Evolutionary conservation across 2,113 vertebrate genomes (phyloP), one percentile per base, ranked within the genome.

Genomic region (Xiphorhynchus elegans): DNA sequence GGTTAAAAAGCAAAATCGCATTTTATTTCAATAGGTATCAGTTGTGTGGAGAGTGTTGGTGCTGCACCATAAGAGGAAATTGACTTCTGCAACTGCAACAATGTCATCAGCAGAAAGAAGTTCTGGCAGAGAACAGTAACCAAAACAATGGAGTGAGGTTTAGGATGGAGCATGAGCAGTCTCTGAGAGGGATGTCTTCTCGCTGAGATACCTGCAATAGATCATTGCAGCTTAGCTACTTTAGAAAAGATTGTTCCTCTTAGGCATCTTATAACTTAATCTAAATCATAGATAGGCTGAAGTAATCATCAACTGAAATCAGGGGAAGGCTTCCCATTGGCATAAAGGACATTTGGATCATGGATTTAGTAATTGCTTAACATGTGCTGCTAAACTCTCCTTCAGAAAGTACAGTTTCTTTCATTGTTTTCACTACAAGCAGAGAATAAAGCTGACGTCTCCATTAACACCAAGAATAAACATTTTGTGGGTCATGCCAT

Each of bases 401-500:
- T 56, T 85, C 89, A 40, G 58, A 94, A 89, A 75, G 53, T 80
- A 4, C 87, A 17, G 76, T 94, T 77, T 62, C 44, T 89, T 85
- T 46, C 9, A 25, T 49, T 67, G 29, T 92, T 96, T 96, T 89
- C 52, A 52, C 72, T 81, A 49, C 39, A 56, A 88, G 89, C 63
- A 88, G 56, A 84, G 20, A 93, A 89, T 95, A 96, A 97, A 97
- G 88, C 84, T 81, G 79, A 74, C 13, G n/a, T 92, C 69, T 94
- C n/a, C 37, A 37, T 82, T 95, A 56, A 40, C 44, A 88, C 35
- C 75, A 79, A 76, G 55, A 95, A 95, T 79, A 95, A 97, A 91
- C 11, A 67, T 79, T 68, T 93, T 53, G n/a, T 60, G 40, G 46
- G 14, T 81, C 59, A 64, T 66, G 35, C 55, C 75, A 80, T 93